Evolutionary conservation across 2,888 invertebrate species (phyloP), one percentile per base, ranked within the genome.

Genomic region (Laspeyria flexula): DNA sequence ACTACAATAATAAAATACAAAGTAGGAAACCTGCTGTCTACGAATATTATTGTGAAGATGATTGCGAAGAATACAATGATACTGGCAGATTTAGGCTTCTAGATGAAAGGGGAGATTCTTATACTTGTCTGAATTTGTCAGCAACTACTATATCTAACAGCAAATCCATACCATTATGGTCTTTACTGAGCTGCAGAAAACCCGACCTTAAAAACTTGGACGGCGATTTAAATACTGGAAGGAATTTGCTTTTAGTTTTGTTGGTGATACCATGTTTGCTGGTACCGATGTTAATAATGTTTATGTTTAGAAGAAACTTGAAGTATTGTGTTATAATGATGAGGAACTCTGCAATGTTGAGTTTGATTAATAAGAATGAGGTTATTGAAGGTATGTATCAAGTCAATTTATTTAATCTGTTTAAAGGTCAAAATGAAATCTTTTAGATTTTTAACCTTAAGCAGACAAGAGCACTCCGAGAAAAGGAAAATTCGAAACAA

Each of bases 261-360:
- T 13, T 81, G 0, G 21, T 69, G 0, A 59, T 89, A 41, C 85
- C 86, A 0, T 56, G 62, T 0, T 0, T 81, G 0, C 0, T 85
- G 3, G 1, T 87, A 0, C 78, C 86, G 0, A 13, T 83, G 9
- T 49, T 66, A 0, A 31, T 84, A 0, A 30, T 66, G 0, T 88
- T 68, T 40, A 1, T 81, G 0, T 87, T 81, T 7, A 84, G 92
- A 42, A 94, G 94, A 56, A 93, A 94, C 52, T 90, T 94, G 70
- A 91, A 91, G 62, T 94, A 95, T 67, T 95, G 93, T 59, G 90
- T 88, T 34, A 92, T 94, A 6, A 93, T 92, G 0, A 68, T 94
- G 13, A 94, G 93, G 67, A 94, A 94, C 52, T 93, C 94, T 0
- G 91, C 94, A 0, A 78, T 93, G 56, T 52, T 95, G 44, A 93